phyloP scores from a whole-genome alignment of 2,113 vertebrate species.

The Tichodroma muraria region DNA sequence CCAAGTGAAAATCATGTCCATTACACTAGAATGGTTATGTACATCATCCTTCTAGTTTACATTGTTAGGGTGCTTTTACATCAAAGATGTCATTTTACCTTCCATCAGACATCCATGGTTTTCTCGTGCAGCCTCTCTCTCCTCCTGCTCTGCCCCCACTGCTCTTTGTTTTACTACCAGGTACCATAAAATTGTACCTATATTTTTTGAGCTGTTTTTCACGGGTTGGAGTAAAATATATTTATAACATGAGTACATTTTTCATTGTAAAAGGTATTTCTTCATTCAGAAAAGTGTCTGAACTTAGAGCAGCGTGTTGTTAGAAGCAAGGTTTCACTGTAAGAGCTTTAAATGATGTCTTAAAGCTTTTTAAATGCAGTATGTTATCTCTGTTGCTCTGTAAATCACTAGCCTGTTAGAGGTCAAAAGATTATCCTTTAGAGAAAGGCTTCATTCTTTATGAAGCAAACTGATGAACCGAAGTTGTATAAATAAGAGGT shows the following conservation, averaged over 20 bases:
- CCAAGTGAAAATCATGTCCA: conserved; percentile 46
- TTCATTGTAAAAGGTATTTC: conserved; percentile 21
- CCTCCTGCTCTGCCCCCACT: neutral
- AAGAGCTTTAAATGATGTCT: conserved; percentile 41
- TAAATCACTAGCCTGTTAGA: conserved; percentile 41
- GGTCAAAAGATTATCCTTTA: conserved; percentile 27
- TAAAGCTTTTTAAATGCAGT: conserved; percentile 44
- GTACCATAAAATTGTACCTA: neutral
- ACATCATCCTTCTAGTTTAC: conserved; percentile 58
- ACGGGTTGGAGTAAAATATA: neutral
- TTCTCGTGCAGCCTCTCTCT: neutral
- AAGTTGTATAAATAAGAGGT: conserved; percentile 10
- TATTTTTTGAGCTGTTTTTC: neutral
- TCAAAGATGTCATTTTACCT: conserved; percentile 47
- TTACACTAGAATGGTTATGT: conserved; percentile 50
- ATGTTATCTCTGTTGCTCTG: neutral
- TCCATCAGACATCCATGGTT: neutral
- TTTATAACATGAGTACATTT: neutral
- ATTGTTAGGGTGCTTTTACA: conserved; percentile 54
- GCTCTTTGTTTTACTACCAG: neutral
- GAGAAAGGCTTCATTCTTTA: conserved; percentile 13
- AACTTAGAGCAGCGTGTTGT: neutral
- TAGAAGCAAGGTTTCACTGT: neutral
- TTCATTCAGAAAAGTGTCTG: neutral
- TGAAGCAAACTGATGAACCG: neutral